Base-by-base conservation (phyloP, 2,888 invertebrate genomes). In the Nudaria mundana region DNA sequence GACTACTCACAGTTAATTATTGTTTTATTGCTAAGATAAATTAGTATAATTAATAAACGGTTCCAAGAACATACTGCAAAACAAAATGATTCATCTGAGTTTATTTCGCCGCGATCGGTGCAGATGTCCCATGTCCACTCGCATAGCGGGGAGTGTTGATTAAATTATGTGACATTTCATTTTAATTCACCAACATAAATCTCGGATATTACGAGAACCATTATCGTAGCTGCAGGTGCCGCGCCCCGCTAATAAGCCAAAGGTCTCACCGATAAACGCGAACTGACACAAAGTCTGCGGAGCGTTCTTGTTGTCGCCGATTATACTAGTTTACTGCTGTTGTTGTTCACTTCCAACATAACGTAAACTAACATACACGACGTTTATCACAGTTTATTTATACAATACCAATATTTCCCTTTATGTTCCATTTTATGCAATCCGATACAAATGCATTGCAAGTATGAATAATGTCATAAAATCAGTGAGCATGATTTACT, bases 141-240 rank as follows among this genome's bases (percentile, higher is more conserved):
- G 65, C 78, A 48, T 83, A 55, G 70, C 79, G 79, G 81, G 83
- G 78, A 62, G 70, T 57, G 66, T 68, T 84, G 69, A 82, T 85
- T 84, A 76, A 72, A 83, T 83, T 77, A 82, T 81, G 78, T 81
- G 84, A 83, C 82, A 87, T 84, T 84, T 87, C 70, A 80, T 81
- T 79, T 81, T 77, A 76, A 83, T 80, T 80, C 71, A 73, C 63
- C 52, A 69, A 62, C 68, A 75, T 84, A 82, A 84, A 85, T 84
- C 79, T 76, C 56, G 63, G 49, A 77, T 63, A 71, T 83, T 76
- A 80, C 65, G 78, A 80, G 70, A 54, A 66, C 59, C 63, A 76
- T 76, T 77, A 78, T 74, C 70, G 64, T 60, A 58, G 61, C 50
- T 63, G 73, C 75, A 70, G 73, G 72, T 74, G 77, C 72, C 62